Evolutionary conservation across 2,797 vertebrate genomes (phyloP), one percentile per base, ranked within the genome.

Genomic region (Dromococcyx pavoninus): DNA sequence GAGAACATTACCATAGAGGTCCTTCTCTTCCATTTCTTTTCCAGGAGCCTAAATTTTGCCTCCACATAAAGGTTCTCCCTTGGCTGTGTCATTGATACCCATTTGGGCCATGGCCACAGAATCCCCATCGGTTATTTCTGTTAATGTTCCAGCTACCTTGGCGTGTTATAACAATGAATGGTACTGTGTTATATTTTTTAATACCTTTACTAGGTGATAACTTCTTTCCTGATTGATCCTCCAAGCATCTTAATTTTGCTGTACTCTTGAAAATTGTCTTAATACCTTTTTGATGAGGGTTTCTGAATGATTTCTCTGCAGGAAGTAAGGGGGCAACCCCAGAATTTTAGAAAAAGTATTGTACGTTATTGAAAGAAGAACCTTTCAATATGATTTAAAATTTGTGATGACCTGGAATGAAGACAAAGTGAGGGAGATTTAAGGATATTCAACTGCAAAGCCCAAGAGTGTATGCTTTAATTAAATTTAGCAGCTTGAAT

Each of bases 401-500:
- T 83, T 91, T 62, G 9, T 66, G 51, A 39, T 2, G 35, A 91
- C 92, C 92, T 94, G 87, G 54, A 83, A 80, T 70, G 62, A 65
- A 74, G 78, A 56, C 35, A 62, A 86, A 73, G 51, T 39, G 64
- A 86, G 57, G 58, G 54, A 86, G 39, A 91, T 88, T 74, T 95
- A 87, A 92, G 81, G 72, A 62, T 89, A 93, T 70, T 62, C 58
- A 74, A 44, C 75, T 54, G 58, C 58, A 91, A 86, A 91, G 39
- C 65, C 61, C 79, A 75, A 60, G 85, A 95, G 81, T 82, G 83
- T 93, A 93, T 88, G 93, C 78, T 95, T 88, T 93, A 89, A 95
- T 96, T 96, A 95, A 95, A 96, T 95, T 95, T 94, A 97, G 91
- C 85, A 89, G 57, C 69, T 67, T 87, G 72, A 93, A 85, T 87